These are phyloP conservation scores for Iselma pallidipennis DNA, from an alignment of 2,888 invertebrate genomes.

Conservation along the genomic window DNA sequence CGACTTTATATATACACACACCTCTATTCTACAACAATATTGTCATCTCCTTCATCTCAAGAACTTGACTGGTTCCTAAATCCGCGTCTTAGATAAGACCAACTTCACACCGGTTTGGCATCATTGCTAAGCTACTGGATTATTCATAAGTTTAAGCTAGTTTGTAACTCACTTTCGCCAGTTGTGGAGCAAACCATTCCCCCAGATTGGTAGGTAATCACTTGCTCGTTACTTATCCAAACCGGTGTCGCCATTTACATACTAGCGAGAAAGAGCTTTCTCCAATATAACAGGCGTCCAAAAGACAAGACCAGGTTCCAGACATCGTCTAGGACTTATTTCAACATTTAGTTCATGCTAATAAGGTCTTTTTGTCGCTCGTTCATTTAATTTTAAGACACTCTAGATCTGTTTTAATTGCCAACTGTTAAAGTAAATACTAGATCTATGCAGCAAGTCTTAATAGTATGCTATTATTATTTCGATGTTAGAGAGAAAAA, in stretches of 20 bases:
- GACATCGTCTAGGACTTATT: conserved; percentile 32
- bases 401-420: conserved; percentile 16
- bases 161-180: conserved; percentile 52
- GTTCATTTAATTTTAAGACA: conserved; percentile 25
- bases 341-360: conserved; percentile 37
- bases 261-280: conserved; percentile 22
- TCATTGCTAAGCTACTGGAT: conserved; percentile 54
- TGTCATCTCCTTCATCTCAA: conserved; percentile 33
- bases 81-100: conserved; percentile 53
- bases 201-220: conserved; percentile 54
- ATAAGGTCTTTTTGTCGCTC: conserved; percentile 32
- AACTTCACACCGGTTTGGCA: conserved; percentile 53
- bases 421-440: background rate
- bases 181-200: conserved; percentile 45
- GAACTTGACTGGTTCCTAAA: conserved; percentile 50
- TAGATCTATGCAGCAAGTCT: background rate
- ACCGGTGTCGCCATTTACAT: conserved; percentile 39
- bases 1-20: background rate
- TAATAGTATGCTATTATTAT: background rate
- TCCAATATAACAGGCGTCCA: conserved; percentile 8
- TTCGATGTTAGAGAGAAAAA: background rate
- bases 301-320: conserved; percentile 25
- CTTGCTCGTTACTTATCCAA: conserved; percentile 52
- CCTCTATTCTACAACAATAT: conserved; percentile 21
- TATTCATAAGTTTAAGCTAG: conserved; percentile 55